phyloP scores from a whole-genome alignment of 2,888 invertebrate species.

The Empis stercorea region DNA sequence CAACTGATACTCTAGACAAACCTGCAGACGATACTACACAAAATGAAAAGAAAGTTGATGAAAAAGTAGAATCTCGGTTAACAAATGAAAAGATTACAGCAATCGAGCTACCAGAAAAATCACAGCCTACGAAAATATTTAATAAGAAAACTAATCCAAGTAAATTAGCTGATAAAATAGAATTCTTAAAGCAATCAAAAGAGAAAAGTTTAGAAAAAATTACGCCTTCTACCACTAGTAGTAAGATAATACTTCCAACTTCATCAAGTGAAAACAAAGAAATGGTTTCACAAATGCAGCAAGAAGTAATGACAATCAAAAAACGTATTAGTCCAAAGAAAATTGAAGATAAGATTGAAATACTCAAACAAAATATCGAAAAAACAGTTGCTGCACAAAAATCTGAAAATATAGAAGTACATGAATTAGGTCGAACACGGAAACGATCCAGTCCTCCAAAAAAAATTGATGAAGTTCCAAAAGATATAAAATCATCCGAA shows the following conservation, averaged over 20 bases:
- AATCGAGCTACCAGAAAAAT: not conserved
- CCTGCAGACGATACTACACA: no score
- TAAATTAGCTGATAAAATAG: not conserved
- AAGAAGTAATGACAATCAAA: not conserved
- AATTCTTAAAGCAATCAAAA: not conserved
- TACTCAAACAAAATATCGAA: not conserved
- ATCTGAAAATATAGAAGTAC: not conserved
- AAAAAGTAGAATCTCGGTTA: not conserved
- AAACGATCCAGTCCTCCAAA: conserved; percentile 15
- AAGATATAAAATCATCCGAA: not conserved
- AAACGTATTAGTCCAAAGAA: not conserved
- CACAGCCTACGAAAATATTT: not conserved
- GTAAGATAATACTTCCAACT: no score
- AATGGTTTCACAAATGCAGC: not conserved
- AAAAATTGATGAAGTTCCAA: conserved; percentile 13
- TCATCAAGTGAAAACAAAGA: not conserved
- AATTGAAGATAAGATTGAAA: not conserved
- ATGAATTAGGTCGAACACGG: not conserved
- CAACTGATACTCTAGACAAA: no score
- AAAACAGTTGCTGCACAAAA: not conserved
- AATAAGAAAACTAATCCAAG: not conserved
- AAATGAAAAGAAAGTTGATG: no score
- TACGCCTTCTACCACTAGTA: no score
- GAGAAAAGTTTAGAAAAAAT: not conserved
- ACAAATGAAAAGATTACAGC: not conserved